Conservation (phyloP, 2,113 vertebrate genomes). For the Promerops cafer region DNA sequence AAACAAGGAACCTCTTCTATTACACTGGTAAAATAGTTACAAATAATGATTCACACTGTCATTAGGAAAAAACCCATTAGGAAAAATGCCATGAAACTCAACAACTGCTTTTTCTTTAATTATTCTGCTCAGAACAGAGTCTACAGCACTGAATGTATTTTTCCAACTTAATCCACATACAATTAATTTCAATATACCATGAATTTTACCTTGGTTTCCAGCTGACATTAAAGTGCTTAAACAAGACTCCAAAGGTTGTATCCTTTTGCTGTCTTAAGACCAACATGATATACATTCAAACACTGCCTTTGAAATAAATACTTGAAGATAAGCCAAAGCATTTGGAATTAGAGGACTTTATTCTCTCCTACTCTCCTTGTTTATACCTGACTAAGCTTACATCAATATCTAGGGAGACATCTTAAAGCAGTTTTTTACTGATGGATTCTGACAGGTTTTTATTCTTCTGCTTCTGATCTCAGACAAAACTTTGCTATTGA, state of each 20-base stretch:
- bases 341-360: not conserved
- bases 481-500: not conserved
- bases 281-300: not conserved
- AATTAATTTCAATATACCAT: not conserved
- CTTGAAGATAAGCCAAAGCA: not conserved
- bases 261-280: not conserved
- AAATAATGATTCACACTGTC: not conserved
- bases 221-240: not conserved
- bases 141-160: not conserved
- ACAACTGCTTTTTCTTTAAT: not conserved
- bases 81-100: not conserved
- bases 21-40: not conserved
- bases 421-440: not conserved
- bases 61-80: not conserved
- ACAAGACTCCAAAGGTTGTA: not conserved
- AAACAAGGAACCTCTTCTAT: not conserved
- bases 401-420: not conserved
- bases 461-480: not conserved
- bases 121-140: not conserved
- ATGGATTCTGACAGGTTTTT: not conserved
- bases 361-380: not conserved
- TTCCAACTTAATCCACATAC: not conserved
- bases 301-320: not conserved
- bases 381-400: not conserved
- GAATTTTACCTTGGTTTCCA: not conserved